Conservation (phyloP, 2,888 invertebrate species). For the Tipula helvola region DNA sequence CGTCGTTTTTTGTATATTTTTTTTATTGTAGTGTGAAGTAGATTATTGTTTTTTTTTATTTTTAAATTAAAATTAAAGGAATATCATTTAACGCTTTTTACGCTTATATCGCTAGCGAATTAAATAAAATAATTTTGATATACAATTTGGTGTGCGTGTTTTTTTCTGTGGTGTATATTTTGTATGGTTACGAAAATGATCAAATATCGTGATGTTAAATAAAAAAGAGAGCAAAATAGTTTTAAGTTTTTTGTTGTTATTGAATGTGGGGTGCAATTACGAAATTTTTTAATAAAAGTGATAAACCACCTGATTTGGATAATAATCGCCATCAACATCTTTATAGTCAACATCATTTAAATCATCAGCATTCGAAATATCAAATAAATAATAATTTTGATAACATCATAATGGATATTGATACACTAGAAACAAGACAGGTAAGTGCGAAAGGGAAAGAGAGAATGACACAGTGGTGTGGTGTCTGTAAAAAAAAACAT, state of each 20-base stretch:
- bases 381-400: neutral
- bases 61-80: neutral
- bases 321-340: neutral
- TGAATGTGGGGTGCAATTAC: constrained; percentile 11
- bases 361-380: neutral
- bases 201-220: constrained; percentile 6
- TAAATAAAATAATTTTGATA: neutral
- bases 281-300: constrained; percentile 9
- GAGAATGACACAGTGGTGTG: neutral
- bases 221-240: constrained; percentile 4
- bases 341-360: neutral
- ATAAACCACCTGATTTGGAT: constrained; percentile 10
- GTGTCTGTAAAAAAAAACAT: neutral
- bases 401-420: constrained; percentile 26
- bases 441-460: constrained; percentile 20
- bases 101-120: neutral
- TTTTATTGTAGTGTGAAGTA: neutral
- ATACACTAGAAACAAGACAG: constrained; percentile 35
- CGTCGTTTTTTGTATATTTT: neutral
- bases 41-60: neutral
- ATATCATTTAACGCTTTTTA: neutral
- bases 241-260: constrained; percentile 6
- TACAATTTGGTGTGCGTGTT: neutral
- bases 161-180: neutral
- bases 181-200: neutral